Base-by-base conservation (phyloP, 2,888 invertebrate genomes). In the Cyaniris semiargus region DNA sequence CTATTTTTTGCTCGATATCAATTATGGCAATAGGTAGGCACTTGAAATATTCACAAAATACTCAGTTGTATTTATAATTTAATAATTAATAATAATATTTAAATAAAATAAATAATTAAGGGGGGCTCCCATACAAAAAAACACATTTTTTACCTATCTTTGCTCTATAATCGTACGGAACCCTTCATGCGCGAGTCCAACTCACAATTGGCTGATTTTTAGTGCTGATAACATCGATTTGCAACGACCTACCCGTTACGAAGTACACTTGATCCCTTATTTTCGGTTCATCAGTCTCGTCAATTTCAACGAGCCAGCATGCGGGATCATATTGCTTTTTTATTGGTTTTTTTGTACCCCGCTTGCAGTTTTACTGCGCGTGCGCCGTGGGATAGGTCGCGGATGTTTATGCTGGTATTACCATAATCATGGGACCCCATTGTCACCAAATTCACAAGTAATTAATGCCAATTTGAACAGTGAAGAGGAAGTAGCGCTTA, bases 291-390 rank as follows among this genome's bases (percentile, higher is more conserved):
- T 93, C 91, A 89, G 90, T 83, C 89, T 84, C 90, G 88, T 94
- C 92, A 93, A 92, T 93, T 90, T 90, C 89, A 93, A 92, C 93
- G 85, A 93, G 90, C 90, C 87, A 88, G 85, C 92, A 94, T 94
- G 94, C 94, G 94, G 94, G 94, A 92, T 92, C 86, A 87, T 89
- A 87, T 94, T 93, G 92, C 93, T 94, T 94, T 94, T 94, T 94
- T 94, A 94, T 94, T 94, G 89, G 89, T 87, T 86, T 90, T 44
- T 91, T 89, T 89, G 88, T 87, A 89, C 89, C 90, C 87, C 86
- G 89, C 87, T 87, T 86, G 88, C 86, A 89, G 91, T 93, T 93
- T 92, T 89, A 91, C 83, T 86, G 86, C 89, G 86, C 87, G 86
- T 85, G 87, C 89, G 82, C 82, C 91, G 92, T 93, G 93, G 93